These are phyloP conservation scores for Hephaestus fuliginosus DNA, from an alignment of 2,797 vertebrate species.

Conservation along the genomic window DNA sequence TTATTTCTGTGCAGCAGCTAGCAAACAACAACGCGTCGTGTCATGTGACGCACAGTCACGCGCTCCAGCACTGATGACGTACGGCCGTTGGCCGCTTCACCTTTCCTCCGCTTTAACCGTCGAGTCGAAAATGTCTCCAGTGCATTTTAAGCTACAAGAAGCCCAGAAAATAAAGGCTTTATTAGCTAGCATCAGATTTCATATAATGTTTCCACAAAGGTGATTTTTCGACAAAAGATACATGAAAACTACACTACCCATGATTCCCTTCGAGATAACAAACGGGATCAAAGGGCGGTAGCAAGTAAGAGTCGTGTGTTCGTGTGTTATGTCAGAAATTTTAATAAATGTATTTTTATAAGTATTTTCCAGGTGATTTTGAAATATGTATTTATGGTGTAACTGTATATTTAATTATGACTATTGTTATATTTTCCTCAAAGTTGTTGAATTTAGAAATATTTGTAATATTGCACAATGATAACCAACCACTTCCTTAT, in stretches of 20 bases:
- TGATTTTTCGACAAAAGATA: background rate
- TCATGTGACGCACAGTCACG: conserved; percentile 80
- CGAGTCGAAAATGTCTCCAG: rapidly evolving
- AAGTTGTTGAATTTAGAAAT: background rate
- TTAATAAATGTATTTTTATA: too few relatives aligned
- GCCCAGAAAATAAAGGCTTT: rapidly evolving
- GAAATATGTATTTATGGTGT: background rate
- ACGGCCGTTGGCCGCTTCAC: background rate
- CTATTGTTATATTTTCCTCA: too few relatives aligned
- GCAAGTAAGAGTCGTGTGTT: background rate
- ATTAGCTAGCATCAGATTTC: background rate
- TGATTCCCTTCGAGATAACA: background rate
- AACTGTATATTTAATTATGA: background rate
- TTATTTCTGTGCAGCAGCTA: conserved; percentile 28
- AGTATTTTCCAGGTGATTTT: background rate
- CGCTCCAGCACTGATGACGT: conserved; percentile 61
- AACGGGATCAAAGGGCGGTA: conserved; percentile 40
- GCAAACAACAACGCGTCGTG: conserved; percentile 49
- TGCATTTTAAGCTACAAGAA: background rate
- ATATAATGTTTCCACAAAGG: background rate
- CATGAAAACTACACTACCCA: conserved; percentile 76
- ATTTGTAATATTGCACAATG: background rate
- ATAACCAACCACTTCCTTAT: conserved; percentile 47
- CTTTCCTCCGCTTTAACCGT: conserved; percentile 2
- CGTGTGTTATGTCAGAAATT: background rate